Conservation (phyloP, 1,140 invertebrate genomes). For the Coboldia fuscipes region DNA sequence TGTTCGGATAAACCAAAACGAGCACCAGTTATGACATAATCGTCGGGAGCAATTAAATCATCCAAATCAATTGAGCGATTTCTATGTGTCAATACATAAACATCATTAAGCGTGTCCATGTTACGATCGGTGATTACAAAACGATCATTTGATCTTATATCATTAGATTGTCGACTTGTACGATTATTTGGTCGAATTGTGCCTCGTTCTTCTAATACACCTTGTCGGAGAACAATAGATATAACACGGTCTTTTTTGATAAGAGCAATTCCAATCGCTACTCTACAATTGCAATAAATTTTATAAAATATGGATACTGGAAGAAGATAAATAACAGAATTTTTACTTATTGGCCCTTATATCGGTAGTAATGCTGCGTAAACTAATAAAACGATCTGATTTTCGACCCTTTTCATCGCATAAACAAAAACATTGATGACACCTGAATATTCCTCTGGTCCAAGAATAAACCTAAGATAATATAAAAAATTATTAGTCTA, state of each 20-base stretch:
- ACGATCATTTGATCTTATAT: neutral
- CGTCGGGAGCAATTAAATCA: neutral
- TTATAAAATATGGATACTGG: neutral
- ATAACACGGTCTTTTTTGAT: neutral
- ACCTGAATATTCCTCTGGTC: neutral
- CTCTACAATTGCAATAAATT: neutral
- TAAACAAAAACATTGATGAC: neutral
- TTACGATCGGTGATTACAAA: neutral
- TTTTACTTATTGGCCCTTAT: neutral
- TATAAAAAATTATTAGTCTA: neutral
- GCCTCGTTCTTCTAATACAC: too few species aligned
- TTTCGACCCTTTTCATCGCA: neutral
- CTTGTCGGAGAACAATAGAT: neutral
- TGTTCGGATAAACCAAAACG: neutral
- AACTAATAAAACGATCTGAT: neutral
- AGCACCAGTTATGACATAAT: neutral
- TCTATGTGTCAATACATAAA: neutral
- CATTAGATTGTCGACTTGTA: neutral
- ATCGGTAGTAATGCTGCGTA: neutral
- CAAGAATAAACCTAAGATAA: neutral
- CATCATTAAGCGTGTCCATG: neutral
- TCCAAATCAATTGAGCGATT: neutral
- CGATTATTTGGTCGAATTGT: neutral
- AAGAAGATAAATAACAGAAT: neutral
- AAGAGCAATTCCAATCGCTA: neutral